Evolutionary conservation across 2,888 invertebrate species (phyloP).

Genomic region (Parnassius mnemosyne): DNA sequence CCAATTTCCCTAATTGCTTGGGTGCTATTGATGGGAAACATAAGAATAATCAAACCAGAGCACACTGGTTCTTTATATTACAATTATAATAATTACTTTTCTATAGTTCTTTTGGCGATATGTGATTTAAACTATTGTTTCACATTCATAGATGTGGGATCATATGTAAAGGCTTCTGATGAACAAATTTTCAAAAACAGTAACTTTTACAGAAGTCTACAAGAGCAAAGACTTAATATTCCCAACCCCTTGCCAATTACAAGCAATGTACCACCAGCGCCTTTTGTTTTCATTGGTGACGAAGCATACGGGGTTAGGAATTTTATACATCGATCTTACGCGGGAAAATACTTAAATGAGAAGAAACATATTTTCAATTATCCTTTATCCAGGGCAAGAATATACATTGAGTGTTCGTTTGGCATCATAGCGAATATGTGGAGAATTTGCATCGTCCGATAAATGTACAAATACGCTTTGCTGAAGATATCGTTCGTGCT

Average conservation of each 20-base stretch:
- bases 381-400: conserved; percentile 26
- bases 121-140: background rate
- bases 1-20: no score
- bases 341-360: conserved; percentile 23
- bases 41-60: no score
- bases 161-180: no score
- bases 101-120: conserved; percentile 10
- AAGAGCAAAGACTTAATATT: conserved; percentile 4
- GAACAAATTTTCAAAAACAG: background rate
- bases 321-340: conserved; percentile 31
- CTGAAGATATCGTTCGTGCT: background rate
- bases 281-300: conserved; percentile 27
- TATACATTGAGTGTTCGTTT: conserved; percentile 28
- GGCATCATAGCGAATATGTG: conserved; percentile 30
- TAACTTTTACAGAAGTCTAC: background rate
- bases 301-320: conserved; percentile 31
- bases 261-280: conserved; percentile 23
- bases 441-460: conserved; percentile 28
- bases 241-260: conserved; percentile 8
- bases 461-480: background rate
- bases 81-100: conserved; percentile 11
- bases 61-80: conserved; percentile 6
- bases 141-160: background rate
- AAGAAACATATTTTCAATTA: conserved; percentile 28
- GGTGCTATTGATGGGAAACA: no score